phyloP scores from a whole-genome alignment of 35 echinoderm and acorn worm genomes.

The Stichopus chloronotus region DNA sequence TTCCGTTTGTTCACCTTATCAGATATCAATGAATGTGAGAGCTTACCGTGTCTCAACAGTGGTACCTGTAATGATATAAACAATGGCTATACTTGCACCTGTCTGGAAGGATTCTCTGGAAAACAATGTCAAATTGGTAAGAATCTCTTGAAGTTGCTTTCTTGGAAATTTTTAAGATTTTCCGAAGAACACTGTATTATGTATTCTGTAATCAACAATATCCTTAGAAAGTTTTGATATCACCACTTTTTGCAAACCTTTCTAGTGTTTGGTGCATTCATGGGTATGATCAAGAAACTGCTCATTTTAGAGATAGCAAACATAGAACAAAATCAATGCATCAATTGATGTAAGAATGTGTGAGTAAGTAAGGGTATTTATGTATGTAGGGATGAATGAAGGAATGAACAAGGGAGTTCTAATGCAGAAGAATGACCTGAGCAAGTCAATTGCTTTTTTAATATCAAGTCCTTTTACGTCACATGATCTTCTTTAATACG shows the following conservation, averaged over 20 bases:
- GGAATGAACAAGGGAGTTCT: too few relatives aligned
- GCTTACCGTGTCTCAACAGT: constrained; percentile 55
- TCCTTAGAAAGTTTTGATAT: background rate
- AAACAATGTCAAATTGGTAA: constrained; percentile 53
- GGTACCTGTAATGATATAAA: constrained; percentile 50
- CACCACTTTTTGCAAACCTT: background rate
- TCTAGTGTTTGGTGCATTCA: background rate
- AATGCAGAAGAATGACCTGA: too few relatives aligned
- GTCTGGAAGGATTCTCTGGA: constrained; percentile 52
- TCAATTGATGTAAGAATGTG: too few relatives aligned
- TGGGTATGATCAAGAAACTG: too few relatives aligned
- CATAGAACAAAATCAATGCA: too few relatives aligned
- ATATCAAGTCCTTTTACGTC: too few relatives aligned
- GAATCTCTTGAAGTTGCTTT: background rate
- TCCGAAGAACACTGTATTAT: background rate
- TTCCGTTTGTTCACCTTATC: background rate
- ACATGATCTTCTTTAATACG: too few relatives aligned
- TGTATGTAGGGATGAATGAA: too few relatives aligned
- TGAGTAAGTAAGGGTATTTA: too few relatives aligned
- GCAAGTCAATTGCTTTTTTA: too few relatives aligned
- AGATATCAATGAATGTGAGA: constrained; percentile 70
- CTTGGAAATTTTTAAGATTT: background rate
- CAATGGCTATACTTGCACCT: constrained; percentile 64
- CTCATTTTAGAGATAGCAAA: too few relatives aligned
- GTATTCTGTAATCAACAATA: background rate